phyloP scores from a whole-genome alignment of 2,888 invertebrate genomes.

The Gastrophysa polygoni region DNA sequence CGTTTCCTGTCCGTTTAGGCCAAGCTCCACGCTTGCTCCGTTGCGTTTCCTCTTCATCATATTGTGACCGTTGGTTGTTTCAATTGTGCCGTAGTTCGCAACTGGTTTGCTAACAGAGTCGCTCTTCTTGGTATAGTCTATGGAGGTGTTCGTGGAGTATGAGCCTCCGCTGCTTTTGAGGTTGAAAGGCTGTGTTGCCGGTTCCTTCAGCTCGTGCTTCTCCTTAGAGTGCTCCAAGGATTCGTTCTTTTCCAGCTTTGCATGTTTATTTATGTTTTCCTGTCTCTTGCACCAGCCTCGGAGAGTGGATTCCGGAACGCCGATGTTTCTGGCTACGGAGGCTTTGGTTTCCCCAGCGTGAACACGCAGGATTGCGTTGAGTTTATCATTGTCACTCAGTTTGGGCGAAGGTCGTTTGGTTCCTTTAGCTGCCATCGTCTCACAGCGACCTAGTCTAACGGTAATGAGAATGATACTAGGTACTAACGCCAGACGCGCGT shows the following conservation, averaged over 20 bases:
- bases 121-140: constrained; percentile 44
- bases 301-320: constrained; percentile 84
- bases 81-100: constrained; percentile 28
- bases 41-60: constrained; percentile 50
- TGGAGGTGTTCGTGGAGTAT: constrained; percentile 31
- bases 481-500: too few relatives aligned
- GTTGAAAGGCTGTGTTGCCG: constrained; percentile 49
- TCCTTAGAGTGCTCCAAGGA: constrained; percentile 57
- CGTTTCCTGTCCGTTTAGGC: constrained; percentile 55
- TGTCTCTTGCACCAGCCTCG: constrained; percentile 90
- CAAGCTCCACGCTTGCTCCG: constrained; percentile 58
- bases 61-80: constrained; percentile 28
- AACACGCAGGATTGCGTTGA: constrained; percentile 80
- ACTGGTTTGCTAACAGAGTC: constrained; percentile 55
- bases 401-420: constrained; percentile 80
- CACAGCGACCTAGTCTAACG: constrained; percentile 21
- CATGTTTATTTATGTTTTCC: constrained; percentile 74
- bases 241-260: constrained; percentile 71
- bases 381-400: constrained; percentile 77
- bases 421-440: constrained; percentile 68
- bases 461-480: too few relatives aligned
- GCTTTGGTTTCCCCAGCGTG: constrained; percentile 87
- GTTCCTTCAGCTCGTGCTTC: constrained; percentile 45
- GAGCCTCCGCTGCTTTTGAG: constrained; percentile 39
- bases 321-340: constrained; percentile 83